These are phyloP conservation scores for Hymenopus coronatus DNA, from an alignment of 2,888 invertebrate genomes.

Conservation along the genomic window DNA sequence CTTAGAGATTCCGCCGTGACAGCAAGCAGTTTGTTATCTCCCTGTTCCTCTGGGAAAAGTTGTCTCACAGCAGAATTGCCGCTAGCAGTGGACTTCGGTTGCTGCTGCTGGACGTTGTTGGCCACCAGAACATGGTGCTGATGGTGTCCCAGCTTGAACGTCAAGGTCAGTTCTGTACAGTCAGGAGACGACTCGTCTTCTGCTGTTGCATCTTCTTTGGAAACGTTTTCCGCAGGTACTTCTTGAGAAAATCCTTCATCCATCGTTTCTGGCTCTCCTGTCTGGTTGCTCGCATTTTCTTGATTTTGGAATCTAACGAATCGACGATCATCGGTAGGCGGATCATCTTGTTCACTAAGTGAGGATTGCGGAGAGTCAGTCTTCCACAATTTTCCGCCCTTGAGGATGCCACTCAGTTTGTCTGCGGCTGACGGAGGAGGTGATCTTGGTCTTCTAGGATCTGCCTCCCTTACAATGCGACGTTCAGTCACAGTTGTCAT, in stretches of 20 bases:
- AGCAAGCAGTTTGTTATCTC: conserved; percentile 46
- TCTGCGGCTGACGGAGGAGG: conserved; percentile 18
- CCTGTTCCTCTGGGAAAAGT: conserved; percentile 61
- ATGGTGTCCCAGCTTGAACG: conserved; percentile 55
- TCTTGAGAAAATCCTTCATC: conserved; percentile 40
- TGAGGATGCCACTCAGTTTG: conserved; percentile 64
- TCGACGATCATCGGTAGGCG: conserved; percentile 44
- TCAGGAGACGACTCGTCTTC: conserved; percentile 30
- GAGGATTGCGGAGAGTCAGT: conserved; percentile 56
- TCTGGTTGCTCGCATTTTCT: conserved; percentile 22
- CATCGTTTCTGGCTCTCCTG: conserved; percentile 31
- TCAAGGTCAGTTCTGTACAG: conserved; percentile 52
- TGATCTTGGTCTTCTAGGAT: conserved; percentile 31
- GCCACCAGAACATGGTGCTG: conserved; percentile 52
- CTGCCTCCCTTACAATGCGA: conserved; percentile 56
- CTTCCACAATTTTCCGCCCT: conserved; percentile 76
- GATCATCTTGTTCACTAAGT: conserved; percentile 42
- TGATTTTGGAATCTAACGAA: conserved; percentile 33
- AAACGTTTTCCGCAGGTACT: conserved; percentile 35
- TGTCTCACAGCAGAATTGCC: conserved; percentile 83
- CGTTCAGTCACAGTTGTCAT: conserved; percentile 67
- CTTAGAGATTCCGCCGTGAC: conserved; percentile 75
- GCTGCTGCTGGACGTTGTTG: conserved; percentile 50
- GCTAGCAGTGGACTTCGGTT: not conserved
- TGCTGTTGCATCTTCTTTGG: conserved; percentile 2